These are phyloP conservation scores for Cygnus olor DNA, from an alignment of 2,797 vertebrate species.

Conservation along the genomic window DNA sequence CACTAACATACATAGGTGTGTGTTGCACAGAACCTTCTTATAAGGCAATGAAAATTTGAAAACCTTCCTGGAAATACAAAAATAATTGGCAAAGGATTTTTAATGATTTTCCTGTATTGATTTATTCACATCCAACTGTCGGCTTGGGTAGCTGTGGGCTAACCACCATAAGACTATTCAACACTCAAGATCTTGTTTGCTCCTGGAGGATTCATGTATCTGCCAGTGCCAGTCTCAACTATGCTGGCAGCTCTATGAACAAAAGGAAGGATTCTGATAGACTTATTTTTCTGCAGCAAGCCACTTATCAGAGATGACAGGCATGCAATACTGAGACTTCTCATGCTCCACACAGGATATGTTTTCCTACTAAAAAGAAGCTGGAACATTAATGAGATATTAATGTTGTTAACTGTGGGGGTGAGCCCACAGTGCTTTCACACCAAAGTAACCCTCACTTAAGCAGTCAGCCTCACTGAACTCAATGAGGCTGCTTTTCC, in stretches of 20 bases:
- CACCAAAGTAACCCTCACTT: not conserved
- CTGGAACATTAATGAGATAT: not conserved
- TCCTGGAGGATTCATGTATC: not conserved
- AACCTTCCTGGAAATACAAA: not conserved
- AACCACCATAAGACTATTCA: not conserved
- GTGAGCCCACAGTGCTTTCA: not conserved
- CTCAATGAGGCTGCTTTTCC: not conserved
- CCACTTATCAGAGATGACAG: not conserved
- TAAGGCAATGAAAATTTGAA: not conserved
- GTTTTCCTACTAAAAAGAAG: not conserved
- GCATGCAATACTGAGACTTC: not conserved
- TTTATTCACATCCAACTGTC: not conserved
- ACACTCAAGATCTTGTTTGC: not conserved
- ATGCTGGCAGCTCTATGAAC: not conserved
- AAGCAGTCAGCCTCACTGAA: not conserved
- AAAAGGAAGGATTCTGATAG: not conserved
- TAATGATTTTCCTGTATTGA: not conserved
- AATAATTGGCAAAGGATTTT: not conserved
- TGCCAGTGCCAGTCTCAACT: not conserved
- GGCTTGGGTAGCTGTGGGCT: not conserved
- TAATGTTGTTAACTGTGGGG: not conserved
- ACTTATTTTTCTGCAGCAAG: not conserved
- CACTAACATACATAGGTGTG: rapidly evolving
- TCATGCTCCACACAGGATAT: not conserved
- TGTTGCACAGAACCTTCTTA: not conserved